Base-by-base conservation (phyloP, 2,888 invertebrate species). In the Ephialtes manifestator region DNA sequence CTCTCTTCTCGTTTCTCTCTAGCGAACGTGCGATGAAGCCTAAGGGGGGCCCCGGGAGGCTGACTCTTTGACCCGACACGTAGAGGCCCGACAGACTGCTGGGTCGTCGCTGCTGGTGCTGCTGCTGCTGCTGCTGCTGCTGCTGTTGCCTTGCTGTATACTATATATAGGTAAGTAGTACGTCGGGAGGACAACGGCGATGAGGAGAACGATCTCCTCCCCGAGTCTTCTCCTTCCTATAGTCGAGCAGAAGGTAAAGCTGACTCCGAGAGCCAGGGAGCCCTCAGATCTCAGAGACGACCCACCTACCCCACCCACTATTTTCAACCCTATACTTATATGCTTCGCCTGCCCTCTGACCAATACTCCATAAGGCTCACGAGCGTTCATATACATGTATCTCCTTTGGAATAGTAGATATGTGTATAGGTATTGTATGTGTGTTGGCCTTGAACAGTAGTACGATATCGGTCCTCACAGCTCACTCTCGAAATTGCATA, bases 41-140 rank as follows among this genome's bases (percentile, higher is more conserved):
- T 89, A 89, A 89, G 90, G 90, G 91, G 90, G 91, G 89, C 88
- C 90, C 86, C 86, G 89, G 88, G 88, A 70, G 70, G 60, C 76
- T 93, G 94, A 94, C 93, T 93, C 92, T 89, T 87, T 93, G 94
- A 92, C 92, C 93, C 89, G 93, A 92, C 93, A 93, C 93, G 93
- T 93, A 93, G 90, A 87, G 89, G 90, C 90, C 91, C 93, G 86
- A 89, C 91, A 93, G 93, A 92, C 92, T 93, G 92, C 93, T 91
- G 92, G 92, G 92, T 90, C 28, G 75, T 51, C 24, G 75, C 63
- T 35, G 53, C 60, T 31, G 60, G 4, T 60, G 72, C 39, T 43
- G 55, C 55, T 51, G 55, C 39, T 35, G 71, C 20, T 55, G 48
- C 68, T 24, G 18, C n/a, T n/a, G n/a, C n/a, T n/a, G n/a, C n/a